A percentile compares a stretch with the other conserved stretches of the same genome.
Conservation (phyloP, 2,797 vertebrate species). For the Sebastes iracundus region DNA sequence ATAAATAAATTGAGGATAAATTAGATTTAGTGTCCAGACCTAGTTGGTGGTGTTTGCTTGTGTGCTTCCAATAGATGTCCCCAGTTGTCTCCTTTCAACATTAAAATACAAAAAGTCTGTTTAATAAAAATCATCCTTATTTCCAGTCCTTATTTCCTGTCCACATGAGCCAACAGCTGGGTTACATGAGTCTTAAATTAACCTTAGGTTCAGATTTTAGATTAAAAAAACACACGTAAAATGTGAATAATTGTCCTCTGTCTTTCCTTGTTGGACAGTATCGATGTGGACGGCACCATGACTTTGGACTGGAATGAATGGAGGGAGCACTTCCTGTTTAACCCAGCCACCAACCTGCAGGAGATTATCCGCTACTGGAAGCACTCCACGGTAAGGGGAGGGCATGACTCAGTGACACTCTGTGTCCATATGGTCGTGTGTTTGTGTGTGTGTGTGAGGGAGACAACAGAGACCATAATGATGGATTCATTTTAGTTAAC, state of each 20-base stretch:
- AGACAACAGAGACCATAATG: neutral
- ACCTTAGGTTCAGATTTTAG: neutral
- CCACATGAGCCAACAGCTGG: no score
- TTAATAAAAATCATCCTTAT: neutral
- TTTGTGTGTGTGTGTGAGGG: neutral
- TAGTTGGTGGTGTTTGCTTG: neutral
- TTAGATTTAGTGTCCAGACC: neutral
- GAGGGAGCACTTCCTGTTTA: conserved; percentile 94
- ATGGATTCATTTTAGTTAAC: neutral
- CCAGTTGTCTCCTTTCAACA: neutral
- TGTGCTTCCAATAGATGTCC: neutral
- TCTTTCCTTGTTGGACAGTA: conserved; percentile 76
- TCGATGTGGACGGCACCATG: conserved; percentile 94
- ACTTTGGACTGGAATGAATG: conserved; percentile 95
- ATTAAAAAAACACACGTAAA: no score
- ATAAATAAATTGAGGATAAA: neutral
- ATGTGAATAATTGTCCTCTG: neutral
- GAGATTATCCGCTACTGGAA: conserved; percentile 94
- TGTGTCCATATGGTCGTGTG: neutral
- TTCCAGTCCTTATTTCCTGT: no score
- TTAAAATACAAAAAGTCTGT: neutral
- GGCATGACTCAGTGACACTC: neutral
- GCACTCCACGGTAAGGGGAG: conserved; percentile 86
- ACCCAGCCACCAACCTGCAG: conserved; percentile 90
- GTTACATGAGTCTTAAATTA: neutral